Conservation (phyloP, 2,888 invertebrate species). For the Drosophila bunnanda region DNA sequence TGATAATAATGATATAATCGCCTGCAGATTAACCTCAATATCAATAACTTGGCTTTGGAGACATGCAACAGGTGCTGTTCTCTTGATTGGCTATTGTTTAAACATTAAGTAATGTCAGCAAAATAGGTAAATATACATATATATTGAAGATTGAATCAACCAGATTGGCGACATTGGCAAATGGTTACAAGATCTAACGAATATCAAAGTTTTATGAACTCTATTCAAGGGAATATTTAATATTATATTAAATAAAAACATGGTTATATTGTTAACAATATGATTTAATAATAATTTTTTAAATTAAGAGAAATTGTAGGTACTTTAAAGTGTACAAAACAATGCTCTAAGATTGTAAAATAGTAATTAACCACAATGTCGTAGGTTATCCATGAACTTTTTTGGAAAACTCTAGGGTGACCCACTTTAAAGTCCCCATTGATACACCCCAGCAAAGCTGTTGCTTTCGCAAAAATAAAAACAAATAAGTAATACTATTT, state of each 20-base stretch:
- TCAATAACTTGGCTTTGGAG: conserved; percentile 6
- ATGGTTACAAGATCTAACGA: background rate
- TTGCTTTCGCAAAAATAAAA: conserved; percentile 43
- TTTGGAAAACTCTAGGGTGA: background rate
- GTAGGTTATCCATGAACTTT: conserved; percentile 10
- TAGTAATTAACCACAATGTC: background rate
- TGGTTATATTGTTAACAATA: background rate
- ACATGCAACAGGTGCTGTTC: conserved; percentile 35
- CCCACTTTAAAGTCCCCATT: conserved; percentile 19
- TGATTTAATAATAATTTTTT: background rate
- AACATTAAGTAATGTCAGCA: conserved; percentile 6
- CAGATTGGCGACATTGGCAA: background rate
- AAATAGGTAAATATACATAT: background rate
- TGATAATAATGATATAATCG: conserved; percentile 16
- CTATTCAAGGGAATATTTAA: background rate
- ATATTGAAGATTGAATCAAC: background rate
- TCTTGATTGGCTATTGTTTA: conserved; percentile 36
- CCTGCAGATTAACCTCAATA: conserved; percentile 45
- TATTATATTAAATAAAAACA: background rate
- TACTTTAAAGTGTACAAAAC: background rate
- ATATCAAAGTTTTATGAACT: background rate
- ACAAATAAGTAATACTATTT: background rate
- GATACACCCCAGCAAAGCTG: conserved; percentile 29
- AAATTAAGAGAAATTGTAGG: background rate
- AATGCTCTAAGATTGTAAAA: background rate